Base-by-base conservation (phyloP, 2,113 vertebrate species). In the Bagarius yarrelli region DNA sequence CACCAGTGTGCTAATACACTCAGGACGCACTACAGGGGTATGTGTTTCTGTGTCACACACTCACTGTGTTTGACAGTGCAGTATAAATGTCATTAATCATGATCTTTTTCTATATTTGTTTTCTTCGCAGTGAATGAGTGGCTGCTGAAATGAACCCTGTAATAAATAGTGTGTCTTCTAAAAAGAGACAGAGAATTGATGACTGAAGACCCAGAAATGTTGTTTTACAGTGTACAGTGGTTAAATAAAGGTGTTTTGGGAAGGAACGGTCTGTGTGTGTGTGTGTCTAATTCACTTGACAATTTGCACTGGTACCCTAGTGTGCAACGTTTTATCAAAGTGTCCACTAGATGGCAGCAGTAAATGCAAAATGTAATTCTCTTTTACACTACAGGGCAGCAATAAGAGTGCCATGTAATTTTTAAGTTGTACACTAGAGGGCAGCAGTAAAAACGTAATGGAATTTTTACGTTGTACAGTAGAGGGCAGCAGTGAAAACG, bases 1-100 rank as follows among this genome's bases (percentile, higher is more conserved):
- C 95, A 96, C 81, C 95, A 98, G 90, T 98, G 97, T 85, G 96
- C 96, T 79, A 97, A 98, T 91, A 97, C 95, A 86, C 95, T 97
- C 82, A 96, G 96, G 85, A 95, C 95, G 59, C 96, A 98, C 86
- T 98, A 98, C 90, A 95, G 96, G 96, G 97, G 96, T 98, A 52
- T 63, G 79, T 71, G 11, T 77, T 25, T 98, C 40, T 71, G 79
- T 71, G 11, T 77, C 19, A 56, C n/a, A 25, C 47, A 52, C 70
- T 50, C 50, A 57, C 8, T 57, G 14, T 34, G 36, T 47, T 34
- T 36, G 13, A 44, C 8, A 19, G 18, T 47, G n/a, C 34, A 76
- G 30, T 61, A 73, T 30, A 36, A 44, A 70, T 53, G 36, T 25
- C 69, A 52, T 81, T 50, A 44, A 76, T 40, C 57, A 55, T 71